These are phyloP conservation scores for Sitodiplosis mosellana DNA, from an alignment of 1,140 invertebrate genomes.

Conservation along the genomic window DNA sequence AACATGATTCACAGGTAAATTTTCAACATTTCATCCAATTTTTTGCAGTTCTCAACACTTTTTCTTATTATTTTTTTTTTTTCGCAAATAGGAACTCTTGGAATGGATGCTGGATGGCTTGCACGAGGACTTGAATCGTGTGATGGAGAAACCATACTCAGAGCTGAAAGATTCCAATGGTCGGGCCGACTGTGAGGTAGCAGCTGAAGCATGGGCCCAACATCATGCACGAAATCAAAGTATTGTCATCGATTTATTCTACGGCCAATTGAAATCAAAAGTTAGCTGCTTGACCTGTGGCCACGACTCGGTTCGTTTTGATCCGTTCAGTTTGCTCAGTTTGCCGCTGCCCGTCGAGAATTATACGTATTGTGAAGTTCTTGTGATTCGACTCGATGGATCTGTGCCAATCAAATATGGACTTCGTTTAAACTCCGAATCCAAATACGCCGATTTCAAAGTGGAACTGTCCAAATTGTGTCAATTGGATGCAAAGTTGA, in stretches of 20 bases:
- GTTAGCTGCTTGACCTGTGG: conserved; percentile 61
- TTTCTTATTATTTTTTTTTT: too few species aligned
- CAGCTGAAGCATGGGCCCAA: conserved; percentile 67
- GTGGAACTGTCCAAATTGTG: conserved; percentile 45
- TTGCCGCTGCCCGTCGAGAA: conserved; percentile 69
- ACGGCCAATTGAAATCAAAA: conserved; percentile 75
- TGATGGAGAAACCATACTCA: conserved; percentile 40
- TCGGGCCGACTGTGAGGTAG: conserved; percentile 53
- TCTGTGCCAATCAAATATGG: conserved; percentile 66
- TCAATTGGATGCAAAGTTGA: conserved; percentile 34
- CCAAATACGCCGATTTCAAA: conserved; percentile 53
- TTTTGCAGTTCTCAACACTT: too few species aligned
- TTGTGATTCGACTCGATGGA: conserved; percentile 62
- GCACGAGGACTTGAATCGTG: conserved; percentile 76
- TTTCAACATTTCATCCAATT: too few species aligned
- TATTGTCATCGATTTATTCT: conserved; percentile 76
- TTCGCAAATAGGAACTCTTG: conserved; percentile 62
- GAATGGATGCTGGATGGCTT: conserved; percentile 75
- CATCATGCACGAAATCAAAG: conserved; percentile 60
- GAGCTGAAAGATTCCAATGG: conserved; percentile 61
- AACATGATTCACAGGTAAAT: conserved; percentile 59
- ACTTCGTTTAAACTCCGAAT: conserved; percentile 58
- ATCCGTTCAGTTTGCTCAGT: conserved; percentile 75
- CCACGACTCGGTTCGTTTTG: conserved; percentile 66
- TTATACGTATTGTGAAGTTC: conserved; percentile 50